Base-by-base conservation (phyloP, 2,797 vertebrate species). In the Pangasius macronema region DNA sequence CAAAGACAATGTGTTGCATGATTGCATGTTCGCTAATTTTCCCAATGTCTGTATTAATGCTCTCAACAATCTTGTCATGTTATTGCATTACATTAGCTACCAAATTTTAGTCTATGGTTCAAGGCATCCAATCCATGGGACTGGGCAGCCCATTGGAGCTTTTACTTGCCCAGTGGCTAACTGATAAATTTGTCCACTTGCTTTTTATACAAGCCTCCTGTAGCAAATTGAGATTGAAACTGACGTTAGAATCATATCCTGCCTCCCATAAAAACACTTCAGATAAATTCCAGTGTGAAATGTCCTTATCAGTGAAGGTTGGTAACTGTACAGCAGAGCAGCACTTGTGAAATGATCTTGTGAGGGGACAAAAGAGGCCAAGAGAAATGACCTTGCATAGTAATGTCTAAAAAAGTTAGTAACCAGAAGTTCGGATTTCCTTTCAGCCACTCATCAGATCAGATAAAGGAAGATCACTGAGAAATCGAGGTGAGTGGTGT, bases 391-490 rank as follows among this genome's bases (percentile, higher is more conserved):
- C 3, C 20, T 80, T n/a, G 42, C 24, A 14, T 39, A 22, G 24
- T 27, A 75, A 75, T 77, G n/a, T 3, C 3, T 55, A n/a, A 16
- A 49, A 11, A 10, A 27, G 42, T 49, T 49, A 10, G 36, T 33
- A 42, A 73, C 16, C 53, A 55, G 20, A 73, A 3, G 33, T 70
- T 39, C 39, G 5, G 18, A 65, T 73, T 85, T 63, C 16, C n/a
- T 77, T 86, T 72, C 51, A 91, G 90, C 24, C 67, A 46, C 88
- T 89, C 20, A 80, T 88, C 20, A 87, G 79, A 73, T 59, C 83
- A 65, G 55, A 72, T 9, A 61, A 63, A 53, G 30, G 73, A 46
- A 39, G 55, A 46, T 20, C 75, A 73, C 27, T 16, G 24, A 36
- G 46, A 63, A 79, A 36, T 39, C 67, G n/a, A 72, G 51, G 83